phyloP scores from a whole-genome alignment of 2,113 vertebrate species.

The Zingel zingel region DNA sequence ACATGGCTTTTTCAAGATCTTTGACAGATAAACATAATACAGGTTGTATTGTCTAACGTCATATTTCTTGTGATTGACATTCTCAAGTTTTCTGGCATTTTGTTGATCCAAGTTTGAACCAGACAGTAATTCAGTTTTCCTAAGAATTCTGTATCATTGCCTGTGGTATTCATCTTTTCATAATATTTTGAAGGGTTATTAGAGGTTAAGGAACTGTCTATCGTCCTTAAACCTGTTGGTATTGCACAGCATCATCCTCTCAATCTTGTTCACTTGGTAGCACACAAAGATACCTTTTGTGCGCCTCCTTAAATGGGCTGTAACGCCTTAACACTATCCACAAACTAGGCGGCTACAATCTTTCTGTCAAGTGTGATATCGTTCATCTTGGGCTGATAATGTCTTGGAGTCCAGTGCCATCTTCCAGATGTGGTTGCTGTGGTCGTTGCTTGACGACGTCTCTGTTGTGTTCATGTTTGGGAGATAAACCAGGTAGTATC shows the following conservation, averaged over 20 bases:
- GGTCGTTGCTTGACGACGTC: constrained; percentile 58
- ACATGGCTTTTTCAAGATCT: background rate
- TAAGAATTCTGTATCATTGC: background rate
- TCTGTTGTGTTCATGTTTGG: constrained; percentile 70
- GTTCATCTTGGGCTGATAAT: constrained; percentile 68
- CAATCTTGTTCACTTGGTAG: constrained; percentile 14
- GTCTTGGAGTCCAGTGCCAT: constrained; percentile 54
- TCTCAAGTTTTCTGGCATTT: background rate
- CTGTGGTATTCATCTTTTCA: background rate
- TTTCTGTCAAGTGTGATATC: constrained; percentile 66
- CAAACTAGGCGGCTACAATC: constrained; percentile 57
- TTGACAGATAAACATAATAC: background rate
- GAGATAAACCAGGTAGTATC: constrained; percentile 67
- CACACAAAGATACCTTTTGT: constrained; percentile 39
- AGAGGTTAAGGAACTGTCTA: background rate
- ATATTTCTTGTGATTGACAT: background rate
- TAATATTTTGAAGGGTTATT: background rate
- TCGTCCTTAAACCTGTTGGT: background rate
- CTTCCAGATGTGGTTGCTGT: constrained; percentile 61
- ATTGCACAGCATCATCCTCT: constrained; percentile 14
- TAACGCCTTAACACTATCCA: constrained; percentile 47
- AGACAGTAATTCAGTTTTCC: background rate
- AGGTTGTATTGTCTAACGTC: background rate
- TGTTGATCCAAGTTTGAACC: constrained; percentile 5
- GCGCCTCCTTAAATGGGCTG: constrained; percentile 15